phyloP scores from a whole-genome alignment of 2,113 vertebrate genomes.

The Daboia siamensis region DNA sequence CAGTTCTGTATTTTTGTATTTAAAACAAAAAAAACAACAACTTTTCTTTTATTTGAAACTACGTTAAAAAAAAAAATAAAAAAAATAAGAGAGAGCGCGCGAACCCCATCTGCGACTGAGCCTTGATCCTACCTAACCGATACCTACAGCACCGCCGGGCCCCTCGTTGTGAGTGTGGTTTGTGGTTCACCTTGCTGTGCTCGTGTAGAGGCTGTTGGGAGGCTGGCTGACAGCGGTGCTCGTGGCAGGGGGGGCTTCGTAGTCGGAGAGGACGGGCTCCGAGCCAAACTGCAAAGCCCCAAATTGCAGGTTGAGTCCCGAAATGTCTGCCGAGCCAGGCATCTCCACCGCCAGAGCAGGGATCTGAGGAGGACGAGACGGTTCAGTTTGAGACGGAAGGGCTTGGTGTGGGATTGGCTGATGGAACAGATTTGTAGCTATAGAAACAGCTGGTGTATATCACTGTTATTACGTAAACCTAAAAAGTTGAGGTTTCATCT shows the following conservation, averaged over 20 bases:
- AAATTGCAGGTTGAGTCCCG: slow-evolving; percentile 94
- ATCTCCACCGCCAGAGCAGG: slow-evolving; percentile 93
- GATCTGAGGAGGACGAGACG: slow-evolving; percentile 73
- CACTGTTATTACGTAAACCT: no score
- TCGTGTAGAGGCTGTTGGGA: slow-evolving; percentile 89
- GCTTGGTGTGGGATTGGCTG: not conserved
- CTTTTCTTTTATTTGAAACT: no score
- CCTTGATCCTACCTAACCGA: fast-evolving
- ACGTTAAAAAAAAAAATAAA: not conserved
- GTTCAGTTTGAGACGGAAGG: not conserved
- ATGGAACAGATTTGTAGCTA: not conserved
- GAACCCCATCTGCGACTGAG: slow-evolving; percentile 22
- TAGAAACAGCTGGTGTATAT: no score
- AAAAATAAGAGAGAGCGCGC: no score
- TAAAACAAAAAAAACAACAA: no score
- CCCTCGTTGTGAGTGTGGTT: not conserved
- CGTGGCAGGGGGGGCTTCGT: slow-evolving; percentile 81
- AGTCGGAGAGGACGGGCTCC: slow-evolving; percentile 89
- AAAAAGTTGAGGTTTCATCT: no score
- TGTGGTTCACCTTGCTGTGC: slow-evolving; percentile 80
- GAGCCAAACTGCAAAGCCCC: slow-evolving; percentile 96
- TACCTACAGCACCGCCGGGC: not conserved
- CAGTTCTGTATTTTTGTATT: not conserved
- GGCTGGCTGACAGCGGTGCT: slow-evolving; percentile 75
- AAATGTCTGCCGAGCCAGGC: slow-evolving; percentile 92